Evolutionary conservation across 2,797 vertebrate species (phyloP).

Genomic region (Xerus rutilus): DNA sequence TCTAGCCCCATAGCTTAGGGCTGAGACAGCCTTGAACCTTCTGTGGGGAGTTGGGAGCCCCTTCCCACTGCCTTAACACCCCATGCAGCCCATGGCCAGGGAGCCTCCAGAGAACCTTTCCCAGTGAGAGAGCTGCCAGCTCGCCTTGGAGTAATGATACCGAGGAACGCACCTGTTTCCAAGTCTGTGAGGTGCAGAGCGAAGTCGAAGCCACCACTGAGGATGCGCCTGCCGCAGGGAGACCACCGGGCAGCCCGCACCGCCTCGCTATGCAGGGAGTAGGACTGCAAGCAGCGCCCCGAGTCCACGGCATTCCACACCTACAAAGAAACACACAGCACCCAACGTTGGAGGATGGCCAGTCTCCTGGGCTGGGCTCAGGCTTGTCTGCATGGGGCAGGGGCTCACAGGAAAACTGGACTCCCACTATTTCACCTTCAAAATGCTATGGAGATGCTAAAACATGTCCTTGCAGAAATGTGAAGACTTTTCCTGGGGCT

Average conservation of each 20-base stretch:
- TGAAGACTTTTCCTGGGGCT: background rate
- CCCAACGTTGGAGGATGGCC: background rate
- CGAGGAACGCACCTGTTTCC: slow-evolving; percentile 92
- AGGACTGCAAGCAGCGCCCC: slow-evolving; percentile 93
- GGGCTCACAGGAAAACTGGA: accelerated
- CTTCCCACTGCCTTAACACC: background rate
- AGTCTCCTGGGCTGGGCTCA: background rate
- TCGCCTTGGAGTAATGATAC: accelerated
- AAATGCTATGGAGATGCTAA: background rate
- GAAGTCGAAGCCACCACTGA: slow-evolving; percentile 96
- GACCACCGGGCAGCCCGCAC: slow-evolving; percentile 95
- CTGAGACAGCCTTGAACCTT: background rate
- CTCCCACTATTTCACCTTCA: background rate
- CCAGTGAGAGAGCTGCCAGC: background rate
- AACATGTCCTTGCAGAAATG: background rate
- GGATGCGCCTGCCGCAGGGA: slow-evolving; percentile 92
- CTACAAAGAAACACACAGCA: slow-evolving; percentile 85
- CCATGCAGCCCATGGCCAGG: accelerated
- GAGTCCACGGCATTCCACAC: slow-evolving; percentile 95
- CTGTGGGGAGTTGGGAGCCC: background rate
- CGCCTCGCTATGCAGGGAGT: slow-evolving; percentile 91
- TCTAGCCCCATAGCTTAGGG: slow-evolving; percentile 2
- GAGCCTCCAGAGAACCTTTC: too few species aligned
- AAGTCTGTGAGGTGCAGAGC: slow-evolving; percentile 92
- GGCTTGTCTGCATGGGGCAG: accelerated